phyloP scores from a whole-genome alignment of 2,113 vertebrate genomes.

The Dipodomys merriami region DNA sequence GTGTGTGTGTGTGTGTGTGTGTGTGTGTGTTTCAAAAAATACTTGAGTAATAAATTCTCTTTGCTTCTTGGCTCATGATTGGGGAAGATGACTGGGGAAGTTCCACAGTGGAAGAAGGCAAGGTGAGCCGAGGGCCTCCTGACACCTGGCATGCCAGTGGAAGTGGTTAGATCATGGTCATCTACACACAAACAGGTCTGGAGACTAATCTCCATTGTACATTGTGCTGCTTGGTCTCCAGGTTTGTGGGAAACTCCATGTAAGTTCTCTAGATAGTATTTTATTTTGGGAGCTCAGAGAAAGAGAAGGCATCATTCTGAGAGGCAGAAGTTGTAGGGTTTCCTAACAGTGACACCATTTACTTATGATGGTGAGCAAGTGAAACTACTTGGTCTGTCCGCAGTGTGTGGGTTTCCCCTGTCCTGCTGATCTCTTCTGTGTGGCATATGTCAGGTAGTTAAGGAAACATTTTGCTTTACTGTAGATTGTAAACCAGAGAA shows the following conservation, averaged over 20 bases:
- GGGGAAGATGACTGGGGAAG: no score
- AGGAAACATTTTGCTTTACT: background rate
- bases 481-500: background rate
- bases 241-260: background rate
- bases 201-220: no score
- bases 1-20: no score
- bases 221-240: background rate
- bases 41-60: background rate
- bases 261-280: background rate
- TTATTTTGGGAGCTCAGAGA: background rate
- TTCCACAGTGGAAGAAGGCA: background rate
- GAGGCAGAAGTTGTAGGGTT: background rate
- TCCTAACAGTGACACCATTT: background rate
- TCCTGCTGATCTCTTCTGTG: background rate
- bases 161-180: background rate
- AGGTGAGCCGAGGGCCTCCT: rapidly evolving
- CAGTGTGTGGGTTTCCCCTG: background rate
- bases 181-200: background rate
- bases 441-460: background rate
- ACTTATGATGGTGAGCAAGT: background rate
- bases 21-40: background rate
- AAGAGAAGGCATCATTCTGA: background rate
- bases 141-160: background rate
- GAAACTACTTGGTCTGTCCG: background rate
- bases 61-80: background rate